A percentile compares a stretch with the other conserved stretches of the same genome.
These are phyloP conservation scores for Bemisia tabaci DNA, from an alignment of 1,140 invertebrate species.

Conservation along the genomic window DNA sequence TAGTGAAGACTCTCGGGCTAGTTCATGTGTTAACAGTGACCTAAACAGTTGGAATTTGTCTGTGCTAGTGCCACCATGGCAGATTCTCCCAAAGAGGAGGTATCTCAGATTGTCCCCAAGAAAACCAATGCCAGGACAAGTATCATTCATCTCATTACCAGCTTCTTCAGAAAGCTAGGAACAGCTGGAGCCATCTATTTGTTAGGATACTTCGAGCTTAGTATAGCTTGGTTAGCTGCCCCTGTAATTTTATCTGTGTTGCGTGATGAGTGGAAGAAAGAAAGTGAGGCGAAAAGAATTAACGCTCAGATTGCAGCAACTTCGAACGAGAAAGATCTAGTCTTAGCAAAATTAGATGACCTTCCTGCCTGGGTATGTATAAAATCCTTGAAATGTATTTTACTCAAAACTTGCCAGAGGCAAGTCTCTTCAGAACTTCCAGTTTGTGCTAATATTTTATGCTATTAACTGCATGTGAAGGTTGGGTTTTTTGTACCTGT, in stretches of 20 bases:
- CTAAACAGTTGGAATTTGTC: no score
- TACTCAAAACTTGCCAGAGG: no score
- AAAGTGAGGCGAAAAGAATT: slow-evolving; percentile 56
- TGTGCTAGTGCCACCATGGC: not conserved
- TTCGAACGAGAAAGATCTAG: slow-evolving; percentile 71
- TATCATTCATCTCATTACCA: slow-evolving; percentile 18
- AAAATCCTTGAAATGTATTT: no score
- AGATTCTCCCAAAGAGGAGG: not conserved
- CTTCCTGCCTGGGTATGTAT: slow-evolving; percentile 75
- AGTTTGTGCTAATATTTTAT: no score
- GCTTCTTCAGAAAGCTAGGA: slow-evolving; percentile 29
- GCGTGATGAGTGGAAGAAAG: slow-evolving; percentile 60
- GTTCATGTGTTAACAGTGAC: no score
- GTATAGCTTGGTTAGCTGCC: slow-evolving; percentile 72
- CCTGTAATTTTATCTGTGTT: slow-evolving; percentile 65
- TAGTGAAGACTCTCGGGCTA: no score
- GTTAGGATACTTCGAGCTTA: slow-evolving; percentile 72
- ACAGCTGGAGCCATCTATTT: slow-evolving; percentile 58
- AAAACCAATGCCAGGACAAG: slow-evolving; percentile 9
- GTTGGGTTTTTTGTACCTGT: no score
- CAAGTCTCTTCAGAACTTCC: no score
- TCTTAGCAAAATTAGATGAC: slow-evolving; percentile 70
- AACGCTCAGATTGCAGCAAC: slow-evolving; percentile 64
- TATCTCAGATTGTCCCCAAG: not conserved
- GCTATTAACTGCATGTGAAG: no score